These are phyloP conservation scores for Cryptoleucopteryx plumbea DNA, from an alignment of 2,113 vertebrate genomes.

Conservation along the genomic window DNA sequence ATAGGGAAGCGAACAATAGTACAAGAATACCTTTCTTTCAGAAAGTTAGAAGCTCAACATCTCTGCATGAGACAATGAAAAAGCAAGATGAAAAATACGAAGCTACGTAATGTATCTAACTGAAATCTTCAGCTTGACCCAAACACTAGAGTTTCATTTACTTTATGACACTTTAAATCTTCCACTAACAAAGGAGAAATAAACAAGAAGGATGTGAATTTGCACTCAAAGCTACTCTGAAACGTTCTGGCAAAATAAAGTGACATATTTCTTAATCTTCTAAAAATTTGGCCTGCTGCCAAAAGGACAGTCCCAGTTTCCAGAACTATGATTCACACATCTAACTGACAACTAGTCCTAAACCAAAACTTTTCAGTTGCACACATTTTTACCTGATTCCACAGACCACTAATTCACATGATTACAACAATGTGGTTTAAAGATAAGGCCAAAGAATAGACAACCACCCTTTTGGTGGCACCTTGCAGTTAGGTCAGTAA, in stretches of 20 bases:
- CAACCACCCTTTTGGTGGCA: background rate
- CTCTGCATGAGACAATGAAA: background rate
- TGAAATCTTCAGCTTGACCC: background rate
- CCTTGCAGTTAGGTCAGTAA: background rate
- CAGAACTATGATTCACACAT: background rate
- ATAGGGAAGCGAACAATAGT: background rate
- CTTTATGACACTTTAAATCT: background rate
- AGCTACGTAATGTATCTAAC: background rate
- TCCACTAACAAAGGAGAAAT: background rate
- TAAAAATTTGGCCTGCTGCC: background rate
- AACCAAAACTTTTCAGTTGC: background rate
- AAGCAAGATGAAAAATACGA: background rate
- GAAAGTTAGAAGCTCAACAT: background rate
- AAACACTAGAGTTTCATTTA: background rate
- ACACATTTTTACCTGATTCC: background rate
- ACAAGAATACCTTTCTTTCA: background rate
- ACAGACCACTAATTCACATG: background rate
- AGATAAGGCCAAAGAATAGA: background rate
- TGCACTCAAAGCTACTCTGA: background rate
- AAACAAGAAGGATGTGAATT: background rate
- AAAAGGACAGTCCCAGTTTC: background rate
- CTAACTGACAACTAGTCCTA: background rate
- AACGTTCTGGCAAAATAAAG: background rate
- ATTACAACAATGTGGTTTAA: background rate
- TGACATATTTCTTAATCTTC: background rate